Conservation (phyloP, 2,113 vertebrate species). For the Condylura cristata region DNA sequence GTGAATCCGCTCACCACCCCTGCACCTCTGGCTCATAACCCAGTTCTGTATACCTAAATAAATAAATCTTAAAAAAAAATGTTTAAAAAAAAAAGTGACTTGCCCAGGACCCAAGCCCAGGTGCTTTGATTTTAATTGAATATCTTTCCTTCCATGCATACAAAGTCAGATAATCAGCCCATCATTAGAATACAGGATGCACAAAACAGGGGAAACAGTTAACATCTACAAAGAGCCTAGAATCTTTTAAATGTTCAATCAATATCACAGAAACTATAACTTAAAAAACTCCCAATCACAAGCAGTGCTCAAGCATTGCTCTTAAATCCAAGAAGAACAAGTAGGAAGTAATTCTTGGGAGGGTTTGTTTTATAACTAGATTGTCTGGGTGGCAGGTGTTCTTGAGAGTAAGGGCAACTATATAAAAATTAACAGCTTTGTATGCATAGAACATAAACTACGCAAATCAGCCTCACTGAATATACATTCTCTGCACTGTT, state of each 20-base stretch:
- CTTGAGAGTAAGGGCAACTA: conserved; percentile 41
- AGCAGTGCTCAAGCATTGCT: background rate
- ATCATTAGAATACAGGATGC: background rate
- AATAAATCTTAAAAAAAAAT: too few relatives aligned
- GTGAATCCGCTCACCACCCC: too few relatives aligned
- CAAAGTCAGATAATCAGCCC: background rate
- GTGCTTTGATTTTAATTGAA: background rate
- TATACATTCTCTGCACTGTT: background rate
- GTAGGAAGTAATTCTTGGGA: background rate
- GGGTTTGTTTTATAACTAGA: conserved; percentile 38
- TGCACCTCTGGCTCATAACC: too few relatives aligned
- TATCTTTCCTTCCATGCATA: background rate
- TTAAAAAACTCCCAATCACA: background rate
- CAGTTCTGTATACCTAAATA: too few relatives aligned
- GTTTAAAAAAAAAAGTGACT: background rate
- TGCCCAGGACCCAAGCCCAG: background rate
- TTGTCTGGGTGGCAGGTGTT: conserved; percentile 51
- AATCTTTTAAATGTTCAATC: background rate
- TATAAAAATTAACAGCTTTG: conserved; percentile 61
- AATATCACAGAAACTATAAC: background rate
- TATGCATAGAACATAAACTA: conserved; percentile 46
- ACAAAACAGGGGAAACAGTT: background rate
- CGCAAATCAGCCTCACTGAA: conserved; percentile 14
- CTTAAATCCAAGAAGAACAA: background rate
- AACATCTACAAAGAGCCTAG: background rate